Evolutionary conservation across 2,113 vertebrate genomes (phyloP).

Genomic region (Bujurquina vittata): DNA sequence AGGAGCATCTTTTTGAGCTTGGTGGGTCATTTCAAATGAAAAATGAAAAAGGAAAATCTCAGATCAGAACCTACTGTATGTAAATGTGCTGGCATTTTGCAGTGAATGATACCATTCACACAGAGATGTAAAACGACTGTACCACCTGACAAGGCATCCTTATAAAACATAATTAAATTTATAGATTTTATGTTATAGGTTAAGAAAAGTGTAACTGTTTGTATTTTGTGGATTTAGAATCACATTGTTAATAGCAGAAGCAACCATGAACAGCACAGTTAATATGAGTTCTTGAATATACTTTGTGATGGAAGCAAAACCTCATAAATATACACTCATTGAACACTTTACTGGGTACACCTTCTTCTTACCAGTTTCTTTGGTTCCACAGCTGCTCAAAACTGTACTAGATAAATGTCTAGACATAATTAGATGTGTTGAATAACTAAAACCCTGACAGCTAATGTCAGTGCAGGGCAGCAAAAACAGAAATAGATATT

Average conservation of each 20-base stretch:
- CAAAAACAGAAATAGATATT: slow-evolving; percentile 8
- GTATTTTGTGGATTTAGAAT: not conserved
- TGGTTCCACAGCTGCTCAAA: not conserved
- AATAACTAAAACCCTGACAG: slow-evolving; percentile 7
- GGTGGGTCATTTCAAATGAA: not conserved
- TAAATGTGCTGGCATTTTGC: not conserved
- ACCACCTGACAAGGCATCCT: not conserved
- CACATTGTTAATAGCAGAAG: not conserved
- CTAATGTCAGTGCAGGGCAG: not conserved
- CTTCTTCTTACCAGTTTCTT: not conserved
- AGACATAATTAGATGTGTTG: slow-evolving; percentile 3
- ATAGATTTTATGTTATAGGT: not conserved
- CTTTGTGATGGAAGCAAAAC: not conserved
- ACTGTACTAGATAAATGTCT: not conserved
- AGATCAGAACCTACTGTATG: not conserved
- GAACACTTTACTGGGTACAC: not conserved
- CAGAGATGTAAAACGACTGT: not conserved
- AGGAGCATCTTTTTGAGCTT: not conserved
- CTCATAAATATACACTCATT: not conserved
- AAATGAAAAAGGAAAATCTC: not conserved
- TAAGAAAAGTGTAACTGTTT: not conserved
- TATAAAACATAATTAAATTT: not conserved
- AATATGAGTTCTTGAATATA: not conserved
- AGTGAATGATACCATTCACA: not conserved
- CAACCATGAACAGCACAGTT: not conserved